A percentile compares a stretch with the other conserved stretches of the same genome.
Conservation (phyloP, 64 coral and sea anemone species). For the Cladopsammia gracilis region DNA sequence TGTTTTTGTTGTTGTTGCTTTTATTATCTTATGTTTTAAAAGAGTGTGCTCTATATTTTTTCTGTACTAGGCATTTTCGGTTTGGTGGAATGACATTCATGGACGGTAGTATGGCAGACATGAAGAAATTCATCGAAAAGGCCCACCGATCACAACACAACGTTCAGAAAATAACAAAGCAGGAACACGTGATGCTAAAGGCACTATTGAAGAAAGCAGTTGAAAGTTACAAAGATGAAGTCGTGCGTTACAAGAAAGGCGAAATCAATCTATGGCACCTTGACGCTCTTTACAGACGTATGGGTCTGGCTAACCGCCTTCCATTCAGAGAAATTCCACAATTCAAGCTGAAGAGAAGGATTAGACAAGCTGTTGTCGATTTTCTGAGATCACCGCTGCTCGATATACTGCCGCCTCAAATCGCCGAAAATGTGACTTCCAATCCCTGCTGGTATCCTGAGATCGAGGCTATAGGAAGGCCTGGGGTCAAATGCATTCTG, state of each 20-base stretch:
- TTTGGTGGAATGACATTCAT: constrained; percentile 80
- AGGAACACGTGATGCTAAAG: constrained; percentile 30
- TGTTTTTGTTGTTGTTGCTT: no score
- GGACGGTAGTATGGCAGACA: constrained; percentile 75
- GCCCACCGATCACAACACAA: constrained; percentile 6
- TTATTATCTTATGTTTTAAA: background rate
- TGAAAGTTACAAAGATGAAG: constrained; percentile 67
- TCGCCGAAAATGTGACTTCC: constrained; percentile 71
- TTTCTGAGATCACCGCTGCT: constrained; percentile 56
- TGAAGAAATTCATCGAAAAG: constrained; percentile 71
- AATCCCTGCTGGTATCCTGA: constrained; percentile 80
- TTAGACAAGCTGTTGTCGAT: constrained; percentile 58
- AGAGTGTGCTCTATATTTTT: background rate
- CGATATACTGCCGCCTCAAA: constrained; percentile 70
- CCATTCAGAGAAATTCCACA: constrained; percentile 22
- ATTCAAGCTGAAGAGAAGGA: constrained; percentile 32
- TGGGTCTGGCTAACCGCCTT: constrained; percentile 77
- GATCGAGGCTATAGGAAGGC: constrained; percentile 82
- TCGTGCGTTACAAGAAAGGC: constrained; percentile 70
- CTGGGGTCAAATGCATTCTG: constrained; percentile 81
- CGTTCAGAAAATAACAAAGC: background rate
- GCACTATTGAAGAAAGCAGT: constrained; percentile 52
- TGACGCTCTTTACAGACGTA: constrained; percentile 75
- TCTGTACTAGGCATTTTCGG: constrained; percentile 69
- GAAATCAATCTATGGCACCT: constrained; percentile 87